Base-by-base conservation (phyloP, 2,888 invertebrate genomes). In the Notocelia uddmanniana region DNA sequence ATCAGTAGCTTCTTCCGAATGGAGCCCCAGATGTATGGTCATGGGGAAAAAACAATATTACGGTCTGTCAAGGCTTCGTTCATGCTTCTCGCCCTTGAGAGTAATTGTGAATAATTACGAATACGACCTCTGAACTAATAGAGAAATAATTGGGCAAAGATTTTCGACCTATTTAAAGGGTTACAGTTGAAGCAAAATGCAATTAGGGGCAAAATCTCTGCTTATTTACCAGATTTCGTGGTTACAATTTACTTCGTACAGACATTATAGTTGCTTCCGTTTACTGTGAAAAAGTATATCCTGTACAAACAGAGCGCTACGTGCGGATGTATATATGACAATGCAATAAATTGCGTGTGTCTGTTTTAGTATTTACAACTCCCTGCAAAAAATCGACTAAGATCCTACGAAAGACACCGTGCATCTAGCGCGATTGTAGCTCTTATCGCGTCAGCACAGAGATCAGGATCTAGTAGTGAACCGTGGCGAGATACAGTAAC, bases 1-100 rank as follows among this genome's bases (percentile, higher is more conserved):
- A 5, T 41, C 15, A 41, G n/a, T 45, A 45, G n/a, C 6, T 15
- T n/a, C 45, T 45, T n/a, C 45, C 45, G 45, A 45, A n/a, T 45
- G 45, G 45, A n/a, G n/a, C 45, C 45, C 23, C 41, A 37, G 23
- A n/a, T 60, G 52, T n/a, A 64, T 19, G 37, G 37, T 50, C 50
- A 64, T 52, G 63, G 52, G 63, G 52, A 64, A 63, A 48, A 52
- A 52, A 62, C 63, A 50, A 52, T 37, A 64, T 63, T 34, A 63
- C 18, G 11, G 60, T 18, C 62, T 18, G 62, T 37, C 63, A 64
- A 54, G 63, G 63, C 10, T 52, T 37, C 52, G 10, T 52, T 37
- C 37, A 64, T 52, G 63, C 63, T 52, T 52, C 63, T 64, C 37
- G 63, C 34, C 63, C 63, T 52, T 52, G 52, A 11, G 21, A 13